Percentiles rank a stretch among this genome's conserved stretches.
Evolutionary conservation across 2,888 invertebrate species (phyloP).

Genomic region (Lottia gigantea): DNA sequence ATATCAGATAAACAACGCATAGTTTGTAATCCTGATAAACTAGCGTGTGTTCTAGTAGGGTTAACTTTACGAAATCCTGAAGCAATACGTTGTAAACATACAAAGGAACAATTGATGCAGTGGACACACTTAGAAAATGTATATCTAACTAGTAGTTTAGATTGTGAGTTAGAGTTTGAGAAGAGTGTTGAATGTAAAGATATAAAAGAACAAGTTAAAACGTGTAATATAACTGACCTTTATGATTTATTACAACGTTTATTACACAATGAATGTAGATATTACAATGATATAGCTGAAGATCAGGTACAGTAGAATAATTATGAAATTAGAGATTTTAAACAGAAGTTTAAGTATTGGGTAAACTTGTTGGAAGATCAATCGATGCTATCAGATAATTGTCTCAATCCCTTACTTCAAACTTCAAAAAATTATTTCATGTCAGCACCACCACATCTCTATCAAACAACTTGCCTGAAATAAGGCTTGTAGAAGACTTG

Average conservation of each 20-base stretch:
- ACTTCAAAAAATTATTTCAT: no score
- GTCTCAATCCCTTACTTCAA: no score
- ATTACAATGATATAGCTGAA: constrained; percentile 17
- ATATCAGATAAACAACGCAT: constrained; percentile 15
- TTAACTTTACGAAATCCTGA: constrained; percentile 42
- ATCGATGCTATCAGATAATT: no score
- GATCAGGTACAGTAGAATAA: constrained; percentile 20
- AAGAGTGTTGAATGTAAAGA: neutral
- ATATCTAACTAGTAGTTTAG: constrained; percentile 34
- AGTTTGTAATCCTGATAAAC: constrained; percentile 31
- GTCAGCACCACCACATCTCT: no score
- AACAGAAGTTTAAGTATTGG: no score
- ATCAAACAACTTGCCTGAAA: no score
- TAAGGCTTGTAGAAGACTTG: no score
- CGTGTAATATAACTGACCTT: constrained; percentile 14
- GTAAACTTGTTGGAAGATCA: no score
- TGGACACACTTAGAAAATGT: constrained; percentile 31
- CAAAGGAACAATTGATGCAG: neutral
- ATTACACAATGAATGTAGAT: neutral
- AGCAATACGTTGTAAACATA: constrained; percentile 8
- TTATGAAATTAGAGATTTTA: constrained; percentile 2
- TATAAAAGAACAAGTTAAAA: neutral
- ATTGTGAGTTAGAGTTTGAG: constrained; percentile 23
- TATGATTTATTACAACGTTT: constrained; percentile 11
- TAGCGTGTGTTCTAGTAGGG: constrained; percentile 38